phyloP scores from a whole-genome alignment of 1,140 invertebrate species.

The Drosophila albomicans region DNA sequence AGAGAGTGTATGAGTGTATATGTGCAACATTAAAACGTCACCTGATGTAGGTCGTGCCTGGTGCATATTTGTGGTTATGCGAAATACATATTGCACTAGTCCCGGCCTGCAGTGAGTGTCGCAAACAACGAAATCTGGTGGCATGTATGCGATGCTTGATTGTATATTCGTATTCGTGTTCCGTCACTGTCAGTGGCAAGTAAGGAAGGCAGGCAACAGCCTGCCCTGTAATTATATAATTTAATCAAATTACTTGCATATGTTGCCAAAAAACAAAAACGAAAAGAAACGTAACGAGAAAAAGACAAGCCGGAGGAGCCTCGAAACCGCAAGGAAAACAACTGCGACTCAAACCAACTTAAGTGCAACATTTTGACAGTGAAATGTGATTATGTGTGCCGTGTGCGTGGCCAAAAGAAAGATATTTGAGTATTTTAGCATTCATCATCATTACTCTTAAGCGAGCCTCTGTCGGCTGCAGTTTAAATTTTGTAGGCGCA shows the following conservation, averaged over 20 bases:
- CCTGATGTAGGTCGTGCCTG: slow-evolving; percentile 84
- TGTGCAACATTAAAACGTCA: slow-evolving; percentile 78
- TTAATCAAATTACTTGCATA: slow-evolving; percentile 84
- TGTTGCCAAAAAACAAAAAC: slow-evolving; percentile 69
- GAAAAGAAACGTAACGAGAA: slow-evolving; percentile 24
- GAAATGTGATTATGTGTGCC: slow-evolving; percentile 68
- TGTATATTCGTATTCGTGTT: slow-evolving; percentile 62
- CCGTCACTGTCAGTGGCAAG: slow-evolving; percentile 59
- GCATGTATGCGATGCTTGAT: slow-evolving; percentile 7
- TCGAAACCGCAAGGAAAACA: slow-evolving; percentile 36
- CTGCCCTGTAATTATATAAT: slow-evolving; percentile 80
- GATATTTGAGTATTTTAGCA: slow-evolving; percentile 81
- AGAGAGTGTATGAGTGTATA: slow-evolving; percentile 41
- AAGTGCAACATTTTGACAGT: slow-evolving; percentile 77
- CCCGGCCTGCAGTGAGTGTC: slow-evolving; percentile 84
- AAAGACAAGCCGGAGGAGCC: slow-evolving; percentile 36
- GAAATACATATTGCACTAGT: slow-evolving; percentile 84
- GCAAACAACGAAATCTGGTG: slow-evolving; percentile 64
- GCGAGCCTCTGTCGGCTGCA: slow-evolving; percentile 29
- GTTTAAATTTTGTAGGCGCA: slow-evolving; percentile 67
- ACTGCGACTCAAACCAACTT: slow-evolving; percentile 48
- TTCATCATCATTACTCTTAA: slow-evolving; percentile 81
- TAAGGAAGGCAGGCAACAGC: slow-evolving; percentile 21
- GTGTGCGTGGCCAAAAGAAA: slow-evolving; percentile 66
- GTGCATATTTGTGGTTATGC: slow-evolving; percentile 82